Evolutionary conservation across 1,140 invertebrate species (phyloP).

Genomic region (Cotesia typhae): DNA sequence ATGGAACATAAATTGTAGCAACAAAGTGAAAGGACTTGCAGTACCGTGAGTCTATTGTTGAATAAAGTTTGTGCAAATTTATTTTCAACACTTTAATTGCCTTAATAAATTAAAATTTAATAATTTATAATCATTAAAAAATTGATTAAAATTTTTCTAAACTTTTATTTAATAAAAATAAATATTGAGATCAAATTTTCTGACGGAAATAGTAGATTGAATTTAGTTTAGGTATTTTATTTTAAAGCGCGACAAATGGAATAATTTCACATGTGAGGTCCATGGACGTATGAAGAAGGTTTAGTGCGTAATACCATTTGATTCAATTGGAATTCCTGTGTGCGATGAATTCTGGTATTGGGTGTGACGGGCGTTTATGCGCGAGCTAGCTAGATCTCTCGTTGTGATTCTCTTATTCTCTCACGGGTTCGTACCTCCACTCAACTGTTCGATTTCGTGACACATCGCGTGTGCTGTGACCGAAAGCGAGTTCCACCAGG

Average conservation of each 20-base stretch:
- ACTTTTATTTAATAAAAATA: not conserved
- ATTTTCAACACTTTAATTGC: constrained; percentile 11
- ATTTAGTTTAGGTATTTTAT: constrained; percentile 14
- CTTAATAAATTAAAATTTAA: not conserved
- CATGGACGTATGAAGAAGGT: constrained; percentile 6
- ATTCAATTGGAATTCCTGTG: constrained; percentile 34
- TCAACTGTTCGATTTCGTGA: constrained; percentile 25
- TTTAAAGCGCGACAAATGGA: constrained; percentile 33
- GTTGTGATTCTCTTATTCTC: not conserved
- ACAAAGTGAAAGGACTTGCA: constrained; percentile 60
- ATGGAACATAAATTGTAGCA: constrained; percentile 61
- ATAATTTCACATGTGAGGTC: constrained; percentile 10
- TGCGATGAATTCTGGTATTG: constrained; percentile 34
- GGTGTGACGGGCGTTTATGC: constrained; percentile 31
- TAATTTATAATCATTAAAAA: not conserved
- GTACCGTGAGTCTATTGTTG: constrained; percentile 41
- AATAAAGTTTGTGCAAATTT: constrained; percentile 20
- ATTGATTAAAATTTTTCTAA: not conserved
- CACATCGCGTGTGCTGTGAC: constrained; percentile 28
- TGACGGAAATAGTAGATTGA: not conserved
- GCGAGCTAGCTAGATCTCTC: constrained; percentile 8
- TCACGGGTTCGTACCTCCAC: constrained; percentile 1
- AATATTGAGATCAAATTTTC: not conserved
- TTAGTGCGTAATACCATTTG: constrained; percentile 32
- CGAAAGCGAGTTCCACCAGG: not conserved